Evolutionary conservation across 2,113 vertebrate species (phyloP), one percentile per base, ranked within the genome.

Genomic region (Nothoprocta pentlandii): DNA sequence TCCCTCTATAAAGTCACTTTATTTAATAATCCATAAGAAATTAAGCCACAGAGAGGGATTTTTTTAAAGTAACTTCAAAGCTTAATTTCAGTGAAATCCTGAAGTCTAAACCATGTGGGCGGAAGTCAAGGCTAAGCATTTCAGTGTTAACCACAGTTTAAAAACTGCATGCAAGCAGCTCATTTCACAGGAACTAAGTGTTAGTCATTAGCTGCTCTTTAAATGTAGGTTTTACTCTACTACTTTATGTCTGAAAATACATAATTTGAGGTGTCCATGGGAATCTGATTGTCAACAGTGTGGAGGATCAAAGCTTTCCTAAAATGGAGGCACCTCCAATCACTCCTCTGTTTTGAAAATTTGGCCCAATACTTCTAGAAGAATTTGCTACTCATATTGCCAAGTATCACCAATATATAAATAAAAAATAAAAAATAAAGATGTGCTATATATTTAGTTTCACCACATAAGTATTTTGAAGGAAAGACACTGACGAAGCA

Each of bases 1-100:
- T 93, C 71, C 47, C 69, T 77, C 84, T 49, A 36, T 91, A 89
- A 96, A 97, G 85, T 56, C 58, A 28, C 92, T 96, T 96, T 85
- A 75, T 75, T 81, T 36, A 93, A 88, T 47, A 93, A 2, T 30
- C 59, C 11, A 13, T 54, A 70, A 61, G 80, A 93, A 94, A 93
- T 92, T 64, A 94, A 94, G 68, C 70, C 70, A 86, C 39, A 87
- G 54, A 89, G 54, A 74, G 94, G 69, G 47, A n/a, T 93, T 95
- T 88, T 74, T 74, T 70, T 53, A 69, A 62, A 73, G 69, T 82
- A 81, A 82, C 91, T 91, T 93, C 66, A 53, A 46, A 85, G 63
- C 85, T 89, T 78, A 86, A 15, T 75, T 62, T 41, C 80, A 85
- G 30, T 77, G 62, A 69, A 67, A 44, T 83, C 73, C 87, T 47